Base-by-base conservation (phyloP, 2,888 invertebrate species). In the Oegoconia quadripuncta region DNA sequence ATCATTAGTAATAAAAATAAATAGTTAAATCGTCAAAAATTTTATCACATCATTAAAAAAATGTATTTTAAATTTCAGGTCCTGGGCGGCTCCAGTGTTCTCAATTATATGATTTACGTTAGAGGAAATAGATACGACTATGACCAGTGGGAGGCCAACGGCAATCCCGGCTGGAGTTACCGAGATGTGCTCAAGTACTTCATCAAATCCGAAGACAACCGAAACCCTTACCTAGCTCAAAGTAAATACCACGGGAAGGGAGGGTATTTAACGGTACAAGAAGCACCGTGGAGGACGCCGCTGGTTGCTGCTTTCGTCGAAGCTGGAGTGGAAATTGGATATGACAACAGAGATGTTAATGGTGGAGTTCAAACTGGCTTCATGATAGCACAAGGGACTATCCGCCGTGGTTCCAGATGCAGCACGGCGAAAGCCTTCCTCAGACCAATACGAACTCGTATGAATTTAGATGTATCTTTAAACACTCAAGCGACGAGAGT, bases 21-120 rank as follows among this genome's bases (percentile, higher is more conserved):
- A n/a, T n/a, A n/a, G n/a, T n/a, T n/a, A n/a, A n/a, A n/a, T n/a
- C n/a, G n/a, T n/a, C n/a, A n/a, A n/a, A n/a, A n/a, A n/a, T n/a
- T n/a, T n/a, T n/a, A n/a, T n/a, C n/a, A n/a, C n/a, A n/a, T n/a
- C n/a, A n/a, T n/a, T n/a, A n/a, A n/a, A 27, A 15, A 29, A 29
- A 3, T 15, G 7, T 15, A 29, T 16, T 29, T 15, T 29, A 7
- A 15, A 22, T 79, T 81, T 11, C 75, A 84, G 84, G 95, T 97
- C 1, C 89, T 97, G 0, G 97, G 97, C 2, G 97, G 97, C 0
- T 94, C 94, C 1, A 94, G 94, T 52, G 93, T 94, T 0, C 84
- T 97, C 0, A 97, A 97, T 68, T 95, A 95, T 70, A 96, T 97
- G 97, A 88, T 97, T 2, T 97, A 97, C 70, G 94, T 96, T 0